Evolutionary conservation across 2,888 invertebrate genomes (phyloP), one percentile per base, ranked within the genome.

Genomic region (Lampropteryx suffumata): DNA sequence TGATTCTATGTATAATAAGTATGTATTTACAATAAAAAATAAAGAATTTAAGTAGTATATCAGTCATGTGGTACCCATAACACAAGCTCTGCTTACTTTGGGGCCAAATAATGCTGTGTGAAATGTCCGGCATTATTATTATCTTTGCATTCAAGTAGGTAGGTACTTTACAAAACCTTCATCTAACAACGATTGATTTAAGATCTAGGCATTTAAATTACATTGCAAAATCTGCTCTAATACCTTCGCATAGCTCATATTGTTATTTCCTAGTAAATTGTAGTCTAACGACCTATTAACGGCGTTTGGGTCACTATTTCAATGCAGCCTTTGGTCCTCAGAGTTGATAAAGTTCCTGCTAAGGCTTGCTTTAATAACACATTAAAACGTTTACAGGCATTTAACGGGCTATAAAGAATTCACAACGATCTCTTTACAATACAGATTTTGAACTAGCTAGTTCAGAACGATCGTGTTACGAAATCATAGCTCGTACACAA

Each of bases 401-500:
- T 87, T 83, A 81, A 86, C 79, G 73, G 73, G 62, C 73, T 64
- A 79, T 85, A 82, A 84, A 84, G 74, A 72, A 79, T 76, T 83
- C 76, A 78, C 73, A 80, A 79, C 69, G 71, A 72, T 42, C 65
- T 65, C 32, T 37, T 10, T 14, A 41, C 13, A 17, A 37, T 39
- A 35, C 47, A 5, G 28, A 60, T 62, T 70, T 21, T 30, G 12
- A 39, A 26, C 21, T 14, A 44, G 50, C 39, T 50, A 29, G 37
- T 14, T 24, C 44, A 42, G 74, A 35, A 24, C 5, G 24, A 24
- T 28, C n/a, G n/a, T n/a, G n/a, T 28, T 28, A n/a, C n/a, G 29
- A 5, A 11, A 10, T 4, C 4, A 3, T 17, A 17, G 17, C 17
- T 17, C 17, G 17, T 17, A 3, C n/a, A n/a, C n/a, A n/a, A n/a